Conservation (phyloP, 2,888 invertebrate species). For the Drosophila bunnanda region DNA sequence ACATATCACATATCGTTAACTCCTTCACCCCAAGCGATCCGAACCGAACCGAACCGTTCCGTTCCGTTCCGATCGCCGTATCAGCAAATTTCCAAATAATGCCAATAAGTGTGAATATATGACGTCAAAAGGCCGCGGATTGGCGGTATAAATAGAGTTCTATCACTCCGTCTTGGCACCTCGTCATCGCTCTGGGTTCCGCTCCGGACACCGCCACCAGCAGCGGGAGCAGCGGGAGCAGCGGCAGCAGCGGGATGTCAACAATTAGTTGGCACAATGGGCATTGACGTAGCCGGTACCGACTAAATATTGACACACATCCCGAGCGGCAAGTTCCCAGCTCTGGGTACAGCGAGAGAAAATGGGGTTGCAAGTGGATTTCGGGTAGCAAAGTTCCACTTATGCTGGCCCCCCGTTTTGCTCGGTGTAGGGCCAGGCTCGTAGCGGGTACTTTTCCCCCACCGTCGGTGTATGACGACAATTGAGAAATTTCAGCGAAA, state of each 20-base stretch:
- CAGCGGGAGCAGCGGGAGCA: constrained; percentile 17
- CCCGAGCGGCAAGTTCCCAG: constrained; percentile 18
- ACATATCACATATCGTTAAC: constrained; percentile 45
- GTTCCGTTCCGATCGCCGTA: neutral
- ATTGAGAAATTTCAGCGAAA: constrained; percentile 47
- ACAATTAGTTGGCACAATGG: constrained; percentile 43
- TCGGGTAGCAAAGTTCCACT: neutral
- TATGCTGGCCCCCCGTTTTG: neutral
- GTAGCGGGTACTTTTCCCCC: constrained; percentile 35
- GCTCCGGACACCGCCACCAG: constrained; percentile 2
- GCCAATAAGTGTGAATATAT: constrained; percentile 6
- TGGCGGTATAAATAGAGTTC: constrained; percentile 43
- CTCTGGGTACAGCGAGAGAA: constrained; percentile 10
- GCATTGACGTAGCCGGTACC: constrained; percentile 53
- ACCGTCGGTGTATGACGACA: constrained; percentile 21
- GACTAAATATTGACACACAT: constrained; percentile 42
- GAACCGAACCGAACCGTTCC: neutral
- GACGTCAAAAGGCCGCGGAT: constrained; percentile 42
- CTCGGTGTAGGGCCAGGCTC: neutral
- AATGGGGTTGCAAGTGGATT: neutral
- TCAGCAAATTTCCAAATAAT: constrained; percentile 11
- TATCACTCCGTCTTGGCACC: constrained; percentile 41
- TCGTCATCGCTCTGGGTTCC: constrained; percentile 26
- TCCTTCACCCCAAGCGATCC: neutral
- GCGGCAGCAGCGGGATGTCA: constrained; percentile 46